Conservation (phyloP, 2,888 invertebrate genomes). For the Lepidocyrtoides sp. region DNA sequence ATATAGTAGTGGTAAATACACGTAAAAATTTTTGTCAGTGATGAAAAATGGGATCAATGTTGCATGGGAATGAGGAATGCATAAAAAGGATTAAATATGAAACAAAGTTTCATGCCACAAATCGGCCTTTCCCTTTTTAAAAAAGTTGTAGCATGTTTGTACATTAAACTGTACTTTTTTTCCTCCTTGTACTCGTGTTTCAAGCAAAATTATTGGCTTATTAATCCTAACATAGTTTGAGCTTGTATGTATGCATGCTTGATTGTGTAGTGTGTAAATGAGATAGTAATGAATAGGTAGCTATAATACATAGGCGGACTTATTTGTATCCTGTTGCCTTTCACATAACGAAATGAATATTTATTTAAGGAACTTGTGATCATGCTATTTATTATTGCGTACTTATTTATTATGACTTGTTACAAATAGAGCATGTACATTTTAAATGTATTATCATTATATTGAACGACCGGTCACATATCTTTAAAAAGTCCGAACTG, state of each 20-base stretch:
- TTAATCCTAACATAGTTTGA: not conserved
- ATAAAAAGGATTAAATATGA: too few relatives aligned
- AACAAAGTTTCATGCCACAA: too few relatives aligned
- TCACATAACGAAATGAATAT: slow-evolving; percentile 20
- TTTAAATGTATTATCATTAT: not conserved
- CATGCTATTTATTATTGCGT: slow-evolving; percentile 36
- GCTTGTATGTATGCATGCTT: not conserved
- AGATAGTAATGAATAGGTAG: not conserved
- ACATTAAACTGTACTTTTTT: slow-evolving; percentile 39
- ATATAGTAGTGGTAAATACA: too few relatives aligned
- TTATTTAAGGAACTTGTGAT: slow-evolving; percentile 40
- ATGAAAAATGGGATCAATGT: too few relatives aligned
- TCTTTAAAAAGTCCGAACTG: not conserved
- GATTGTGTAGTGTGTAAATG: not conserved
- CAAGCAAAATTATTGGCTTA: not conserved
- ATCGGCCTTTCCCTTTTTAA: not conserved
- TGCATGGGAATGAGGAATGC: too few relatives aligned
- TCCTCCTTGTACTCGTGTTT: not conserved
- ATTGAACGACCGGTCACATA: not conserved
- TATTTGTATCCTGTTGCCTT: not conserved
- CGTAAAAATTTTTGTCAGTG: too few relatives aligned
- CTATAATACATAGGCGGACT: not conserved
- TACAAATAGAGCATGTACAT: not conserved
- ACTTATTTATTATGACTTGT: slow-evolving; percentile 33
- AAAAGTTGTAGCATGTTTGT: not conserved